Evolutionary conservation across 64 coral and sea anemone genomes (phyloP), one percentile per base, ranked within the genome.

Genomic region (Cladopsammia gracilis): DNA sequence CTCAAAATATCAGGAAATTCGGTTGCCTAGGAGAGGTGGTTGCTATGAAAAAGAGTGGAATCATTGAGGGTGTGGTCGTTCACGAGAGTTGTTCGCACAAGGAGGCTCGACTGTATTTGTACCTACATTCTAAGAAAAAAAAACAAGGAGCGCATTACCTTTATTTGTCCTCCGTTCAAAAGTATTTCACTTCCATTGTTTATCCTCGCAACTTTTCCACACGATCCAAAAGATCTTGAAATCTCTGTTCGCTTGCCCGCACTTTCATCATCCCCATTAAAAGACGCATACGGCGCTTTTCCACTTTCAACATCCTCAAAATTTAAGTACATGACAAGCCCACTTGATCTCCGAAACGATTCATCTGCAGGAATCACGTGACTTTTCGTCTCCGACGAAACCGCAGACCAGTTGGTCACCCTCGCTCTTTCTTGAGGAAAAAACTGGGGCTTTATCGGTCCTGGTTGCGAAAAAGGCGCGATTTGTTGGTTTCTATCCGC

Each of bases 181-280:
- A 87, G 72, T 72, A 98, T 83, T 34, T 83, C 76, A 7, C 92
- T 87, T 44, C 96, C 96, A 52, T 70, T 76, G 72, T 88, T 69
- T 22, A 98, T 19, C 25, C 54, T 86, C 3, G 96, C 96, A 49
- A 91, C 88, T 19, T 91, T 84, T 43, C 96, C 96, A 77, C 96
- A 98, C 12, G 77, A 88, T 43, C 83, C 76, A 64, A 45, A 87
- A 58, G 75, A 88, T 23, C 78, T 90, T 25, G 71, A 90, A 58
- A 98, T 94, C 16, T 98, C 83, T 50, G 89, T 98, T 48, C 96
- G 82, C 59, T 90, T 87, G 54, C 54, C 87, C 10, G 88, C 58
- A 59, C 52, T 75, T n/a, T 70, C 78, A 58, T 56, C 48, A 60
- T 79, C 86, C 19, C 82, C 82, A 25, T 89, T 71, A 34, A 58